Evolutionary conservation across 2,888 invertebrate genomes (phyloP).

Genomic region (Archips xylosteana): DNA sequence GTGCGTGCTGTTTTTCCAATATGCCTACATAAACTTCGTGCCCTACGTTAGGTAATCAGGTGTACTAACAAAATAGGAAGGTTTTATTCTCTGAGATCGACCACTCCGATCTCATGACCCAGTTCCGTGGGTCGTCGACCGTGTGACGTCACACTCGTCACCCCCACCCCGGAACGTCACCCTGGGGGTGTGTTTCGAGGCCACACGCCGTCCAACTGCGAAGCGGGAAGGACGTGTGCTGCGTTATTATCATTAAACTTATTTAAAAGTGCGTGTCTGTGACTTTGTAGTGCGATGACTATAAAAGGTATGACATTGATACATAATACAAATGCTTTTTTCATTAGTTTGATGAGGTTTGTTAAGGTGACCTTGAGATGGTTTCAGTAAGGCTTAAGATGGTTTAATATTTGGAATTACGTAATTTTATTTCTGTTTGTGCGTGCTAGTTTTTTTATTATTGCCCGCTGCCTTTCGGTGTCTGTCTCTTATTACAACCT

Average conservation of each 20-base stretch:
- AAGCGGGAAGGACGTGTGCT: constrained; percentile 63
- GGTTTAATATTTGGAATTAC: constrained; percentile 20
- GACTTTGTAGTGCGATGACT: constrained; percentile 63
- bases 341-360: not conserved
- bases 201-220: constrained; percentile 71
- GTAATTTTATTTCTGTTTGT: constrained; percentile 23
- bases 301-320: constrained; percentile 65
- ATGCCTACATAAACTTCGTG: constrained; percentile 38
- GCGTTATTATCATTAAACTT: constrained; percentile 43
- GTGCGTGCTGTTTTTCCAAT: constrained; percentile 36
- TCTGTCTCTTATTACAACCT: not conserved
- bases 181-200: constrained; percentile 79
- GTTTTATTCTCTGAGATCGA: constrained; percentile 65
- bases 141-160: constrained; percentile 76
- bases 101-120: constrained; percentile 75
- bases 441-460: constrained; percentile 7
- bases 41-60: constrained; percentile 42
- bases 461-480: too few species aligned
- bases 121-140: constrained; percentile 78
- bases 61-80: constrained; percentile 56
- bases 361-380: constrained; percentile 16
- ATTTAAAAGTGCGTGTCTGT: constrained; percentile 52
- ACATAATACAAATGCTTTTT: not conserved
- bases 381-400: not conserved
- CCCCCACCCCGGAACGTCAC: constrained; percentile 61